Base-by-base conservation (phyloP, 2,113 vertebrate species). In the Emydura subglobosa region DNA sequence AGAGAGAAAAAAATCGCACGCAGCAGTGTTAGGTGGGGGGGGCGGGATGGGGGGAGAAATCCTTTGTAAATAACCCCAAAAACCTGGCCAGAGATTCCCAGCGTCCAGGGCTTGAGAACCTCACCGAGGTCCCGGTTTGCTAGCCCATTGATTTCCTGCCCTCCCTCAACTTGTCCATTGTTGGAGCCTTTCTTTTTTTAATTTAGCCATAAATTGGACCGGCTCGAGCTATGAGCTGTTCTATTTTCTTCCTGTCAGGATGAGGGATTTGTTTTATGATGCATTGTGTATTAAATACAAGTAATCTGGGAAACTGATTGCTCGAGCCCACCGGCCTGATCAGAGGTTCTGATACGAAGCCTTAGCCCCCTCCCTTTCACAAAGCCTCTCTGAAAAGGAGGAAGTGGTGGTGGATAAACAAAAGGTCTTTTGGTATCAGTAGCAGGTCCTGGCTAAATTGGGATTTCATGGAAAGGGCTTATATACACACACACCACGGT, bases 241-340 rank as follows among this genome's bases (percentile, higher is more conserved):
- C 99, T 99, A 99, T 99, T 99, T 99, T 99, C 99, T 99, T 98
- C 98, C 99, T 99, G 99, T 99, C 99, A 99, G 99, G 99, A 99
- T 99, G 99, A 99, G 99, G 99, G 99, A 99, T 99, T 99, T 99
- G 99, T 99, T 99, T 99, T 99, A 99, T 99, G 99, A 99, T 99
- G 99, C 99, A 99, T 99, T 99, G 99, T 99, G 99, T 99, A 99
- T 99, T 99, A 99, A 99, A 99, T 99, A 99, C 99, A 99, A 99
- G 99, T 99, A 99, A 99, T 99, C 99, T 99, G 99, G 99, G 98
- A 99, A 99, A 98, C 99, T 98, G 99, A 99, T 99, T 98, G 99
- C 99, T 98, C 96, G 92, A 98, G 98, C 98, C 98, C 98, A 97
- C 97, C 96, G 98, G 97, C 98, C 98, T 98, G 98, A 99, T 98